phyloP scores from a whole-genome alignment of 1,140 invertebrate genomes.

The Bacillus rossius region DNA sequence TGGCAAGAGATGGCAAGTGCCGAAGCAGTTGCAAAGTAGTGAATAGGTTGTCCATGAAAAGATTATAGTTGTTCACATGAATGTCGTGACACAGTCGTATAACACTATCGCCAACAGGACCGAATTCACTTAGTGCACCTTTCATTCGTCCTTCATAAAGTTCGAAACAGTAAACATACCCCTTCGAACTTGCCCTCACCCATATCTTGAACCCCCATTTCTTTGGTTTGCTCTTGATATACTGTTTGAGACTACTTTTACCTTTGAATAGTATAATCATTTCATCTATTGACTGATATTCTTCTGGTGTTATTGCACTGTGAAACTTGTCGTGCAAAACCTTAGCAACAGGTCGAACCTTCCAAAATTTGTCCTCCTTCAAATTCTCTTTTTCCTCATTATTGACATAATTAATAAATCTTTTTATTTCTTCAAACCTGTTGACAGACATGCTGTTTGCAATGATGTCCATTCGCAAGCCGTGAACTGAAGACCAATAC shows the following conservation, averaged over 20 bases:
- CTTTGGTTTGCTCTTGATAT: no score
- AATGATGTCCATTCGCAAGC: constrained; percentile 11
- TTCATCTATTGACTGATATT: constrained; percentile 33
- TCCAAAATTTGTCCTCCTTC: no score
- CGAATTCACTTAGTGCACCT: constrained; percentile 24
- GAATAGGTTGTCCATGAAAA: constrained; percentile 40
- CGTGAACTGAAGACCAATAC: constrained; percentile 17
- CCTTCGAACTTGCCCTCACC: constrained; percentile 24
- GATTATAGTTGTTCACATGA: constrained; percentile 31
- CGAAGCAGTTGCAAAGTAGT: constrained; percentile 7
- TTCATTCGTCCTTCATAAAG: constrained; percentile 28
- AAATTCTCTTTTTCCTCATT: no score
- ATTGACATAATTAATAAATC: no score
- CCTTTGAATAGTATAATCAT: constrained; percentile 33
- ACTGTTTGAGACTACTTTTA: constrained; percentile 24
- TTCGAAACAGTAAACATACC: constrained; percentile 32
- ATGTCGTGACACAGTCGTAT: constrained; percentile 21
- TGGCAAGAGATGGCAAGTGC: constrained; percentile 5
- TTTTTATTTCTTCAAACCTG: no score
- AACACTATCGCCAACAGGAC: constrained; percentile 33
- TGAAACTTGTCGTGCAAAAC: no score
- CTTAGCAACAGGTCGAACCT: no score
- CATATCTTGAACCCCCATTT: constrained; percentile 34
- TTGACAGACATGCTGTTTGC: no score
- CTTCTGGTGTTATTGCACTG: no score